phyloP scores from a whole-genome alignment of 2,113 vertebrate genomes.

The Megaceryle maxima region DNA sequence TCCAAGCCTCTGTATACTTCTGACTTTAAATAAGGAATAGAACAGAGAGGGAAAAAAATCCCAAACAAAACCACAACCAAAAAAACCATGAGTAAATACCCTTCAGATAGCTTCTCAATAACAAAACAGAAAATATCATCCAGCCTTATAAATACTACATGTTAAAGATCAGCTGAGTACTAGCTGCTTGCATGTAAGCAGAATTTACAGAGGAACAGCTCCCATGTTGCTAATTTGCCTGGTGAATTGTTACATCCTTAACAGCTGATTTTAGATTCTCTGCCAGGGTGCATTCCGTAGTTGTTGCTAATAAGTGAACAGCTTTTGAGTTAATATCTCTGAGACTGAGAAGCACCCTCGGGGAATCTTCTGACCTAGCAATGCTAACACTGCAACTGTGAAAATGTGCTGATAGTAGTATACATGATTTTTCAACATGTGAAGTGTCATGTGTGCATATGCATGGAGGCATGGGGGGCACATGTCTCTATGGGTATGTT shows the following conservation, averaged over 20 bases:
- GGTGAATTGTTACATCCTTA: not conserved
- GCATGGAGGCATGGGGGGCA: too few relatives aligned
- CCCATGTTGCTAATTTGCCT: not conserved
- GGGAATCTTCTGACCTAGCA: not conserved
- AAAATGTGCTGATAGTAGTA: not conserved
- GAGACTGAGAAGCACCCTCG: not conserved
- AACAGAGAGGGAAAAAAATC: fast-evolving
- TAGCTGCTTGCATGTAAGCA: not conserved
- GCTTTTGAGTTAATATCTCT: not conserved
- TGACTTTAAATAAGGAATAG: not conserved
- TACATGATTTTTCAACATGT: not conserved
- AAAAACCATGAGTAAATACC: not conserved
- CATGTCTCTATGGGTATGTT: fast-evolving
- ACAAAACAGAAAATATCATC: not conserved
- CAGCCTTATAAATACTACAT: not conserved
- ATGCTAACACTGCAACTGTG: not conserved
- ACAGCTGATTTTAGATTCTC: not conserved
- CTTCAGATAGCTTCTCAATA: not conserved
- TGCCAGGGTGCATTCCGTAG: fast-evolving
- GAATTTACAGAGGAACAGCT: not conserved
- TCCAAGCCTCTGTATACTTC: not conserved
- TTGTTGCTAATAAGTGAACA: not conserved
- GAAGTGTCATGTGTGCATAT: not conserved
- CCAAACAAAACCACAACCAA: not conserved
- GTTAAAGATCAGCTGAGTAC: not conserved